Evolutionary conservation across 2,113 vertebrate genomes (phyloP), one percentile per base, ranked within the genome.

Genomic region (Syngnathoides biaculeatus): DNA sequence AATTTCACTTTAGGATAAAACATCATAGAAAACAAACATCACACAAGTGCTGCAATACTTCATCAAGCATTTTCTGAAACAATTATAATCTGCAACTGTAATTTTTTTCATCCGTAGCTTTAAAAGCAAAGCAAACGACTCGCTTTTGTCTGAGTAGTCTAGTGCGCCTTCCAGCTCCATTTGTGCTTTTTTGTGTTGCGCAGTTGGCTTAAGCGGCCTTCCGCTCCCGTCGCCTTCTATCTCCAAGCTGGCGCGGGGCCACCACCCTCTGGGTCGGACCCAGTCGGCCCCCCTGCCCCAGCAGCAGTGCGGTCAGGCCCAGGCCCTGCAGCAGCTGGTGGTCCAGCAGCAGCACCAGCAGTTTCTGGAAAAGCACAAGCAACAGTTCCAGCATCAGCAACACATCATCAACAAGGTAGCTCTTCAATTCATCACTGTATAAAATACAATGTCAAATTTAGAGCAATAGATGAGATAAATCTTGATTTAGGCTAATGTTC

Each of bases 311-410:
- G 86, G 80, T 43, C 86, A 84, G 69, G 88, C 94, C 5, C 97
- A 97, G 86, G 97, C 96, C 60, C 91, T 98, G 80, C 96, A 99
- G 91, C 97, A 98, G 87, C 91, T 98, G 83, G 96, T 99, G 65
- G 94, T 99, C 79, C 97, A 99, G 89, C 97, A 99, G 90, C 97
- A 98, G 84, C 97, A 99, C 91, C 96, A 99, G 92, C 97, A 98
- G 88, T 99, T 99, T 86, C 92, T 98, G 91, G 96, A 98, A 89
- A 99, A 99, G 91, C 96, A 98, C 91, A 98, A 98, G 84, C 96
- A 98, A 85, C 95, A 98, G 74, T 98, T 98, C 87, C 97, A 97
- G 77, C 95, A 97, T 70, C 84, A 86, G 71, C 86, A 85, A 82
- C 93, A 98, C 81, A 95, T 98, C 90, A 92, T 97, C 86, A 94